A percentile compares a stretch with the other conserved stretches of the same genome.
phyloP scores from a whole-genome alignment of 1,140 invertebrate genomes.

The Hydropsyche tenuis region DNA sequence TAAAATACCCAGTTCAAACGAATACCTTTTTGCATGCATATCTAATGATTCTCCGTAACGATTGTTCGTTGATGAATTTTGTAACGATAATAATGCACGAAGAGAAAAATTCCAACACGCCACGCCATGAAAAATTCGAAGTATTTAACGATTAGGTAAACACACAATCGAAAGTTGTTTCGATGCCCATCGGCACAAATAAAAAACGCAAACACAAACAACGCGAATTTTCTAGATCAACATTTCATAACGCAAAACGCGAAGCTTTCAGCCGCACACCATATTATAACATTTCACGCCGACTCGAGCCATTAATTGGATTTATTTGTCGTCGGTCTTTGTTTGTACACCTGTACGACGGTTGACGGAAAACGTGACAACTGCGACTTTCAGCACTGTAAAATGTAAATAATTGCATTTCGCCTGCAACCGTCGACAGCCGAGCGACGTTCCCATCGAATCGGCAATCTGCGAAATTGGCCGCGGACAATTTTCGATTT shows the following conservation, averaged over 20 bases:
- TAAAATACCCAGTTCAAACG: background rate
- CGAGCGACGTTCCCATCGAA: background rate
- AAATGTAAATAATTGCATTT: background rate
- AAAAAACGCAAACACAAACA: background rate
- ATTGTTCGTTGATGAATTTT: conserved; percentile 7
- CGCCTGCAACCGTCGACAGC: background rate
- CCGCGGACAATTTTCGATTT: too few species aligned
- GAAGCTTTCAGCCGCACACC: too few species aligned
- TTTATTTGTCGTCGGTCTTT: background rate
- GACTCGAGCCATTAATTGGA: conserved; percentile 2
- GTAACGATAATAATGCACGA: conserved; percentile 24
- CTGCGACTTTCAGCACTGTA: too few species aligned
- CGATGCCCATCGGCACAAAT: background rate
- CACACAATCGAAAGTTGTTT: conserved; percentile 26
- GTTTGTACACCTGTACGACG: background rate
- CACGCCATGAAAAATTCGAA: conserved; percentile 6
- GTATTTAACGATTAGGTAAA: conserved; percentile 19
- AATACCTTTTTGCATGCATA: background rate
- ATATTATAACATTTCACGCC: background rate
- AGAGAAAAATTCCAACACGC: conserved; percentile 24
- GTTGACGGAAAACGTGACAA: background rate
- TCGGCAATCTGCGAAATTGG: too few species aligned
- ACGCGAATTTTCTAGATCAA: too few species aligned
- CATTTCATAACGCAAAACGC: too few species aligned
- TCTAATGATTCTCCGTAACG: background rate